Conservation (phyloP, 2,888 invertebrate species). For the Machimus atricapillus region DNA sequence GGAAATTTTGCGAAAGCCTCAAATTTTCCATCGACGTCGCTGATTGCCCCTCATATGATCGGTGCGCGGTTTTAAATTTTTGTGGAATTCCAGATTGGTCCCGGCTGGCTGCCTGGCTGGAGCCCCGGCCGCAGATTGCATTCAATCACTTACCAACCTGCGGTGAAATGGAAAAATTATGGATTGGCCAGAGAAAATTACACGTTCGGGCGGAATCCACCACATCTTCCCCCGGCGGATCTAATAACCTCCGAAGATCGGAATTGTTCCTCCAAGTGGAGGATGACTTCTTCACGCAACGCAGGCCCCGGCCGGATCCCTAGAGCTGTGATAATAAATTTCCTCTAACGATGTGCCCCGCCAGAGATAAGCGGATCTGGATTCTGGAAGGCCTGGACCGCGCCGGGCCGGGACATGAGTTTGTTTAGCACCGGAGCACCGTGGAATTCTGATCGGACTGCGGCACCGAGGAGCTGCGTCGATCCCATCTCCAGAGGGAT, state of each 20-base stretch:
- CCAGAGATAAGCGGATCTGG: not conserved
- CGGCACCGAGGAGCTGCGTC: not conserved
- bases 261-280: constrained; percentile 8
- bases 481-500: not conserved
- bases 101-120: not conserved
- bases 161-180: constrained; percentile 31
- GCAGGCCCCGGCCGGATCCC: not conserved
- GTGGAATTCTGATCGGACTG: not conserved
- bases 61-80: not conserved
- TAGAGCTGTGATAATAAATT: constrained; percentile 31
- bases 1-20: not conserved
- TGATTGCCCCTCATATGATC: constrained; percentile 26
- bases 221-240: constrained; percentile 2
- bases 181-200: constrained; percentile 20
- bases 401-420: not conserved
- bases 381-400: not conserved
- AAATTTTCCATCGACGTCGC: not conserved
- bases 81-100: constrained; percentile 22
- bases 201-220: not conserved
- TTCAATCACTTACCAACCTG: constrained; percentile 21
- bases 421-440: not conserved
- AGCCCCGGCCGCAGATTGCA: not conserved
- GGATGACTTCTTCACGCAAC: constrained; percentile 25
- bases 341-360: constrained; percentile 11
- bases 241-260: not conserved